Conservation (phyloP, 64 coral and sea anemone genomes). For the Dendrophyllia cribrosa region DNA sequence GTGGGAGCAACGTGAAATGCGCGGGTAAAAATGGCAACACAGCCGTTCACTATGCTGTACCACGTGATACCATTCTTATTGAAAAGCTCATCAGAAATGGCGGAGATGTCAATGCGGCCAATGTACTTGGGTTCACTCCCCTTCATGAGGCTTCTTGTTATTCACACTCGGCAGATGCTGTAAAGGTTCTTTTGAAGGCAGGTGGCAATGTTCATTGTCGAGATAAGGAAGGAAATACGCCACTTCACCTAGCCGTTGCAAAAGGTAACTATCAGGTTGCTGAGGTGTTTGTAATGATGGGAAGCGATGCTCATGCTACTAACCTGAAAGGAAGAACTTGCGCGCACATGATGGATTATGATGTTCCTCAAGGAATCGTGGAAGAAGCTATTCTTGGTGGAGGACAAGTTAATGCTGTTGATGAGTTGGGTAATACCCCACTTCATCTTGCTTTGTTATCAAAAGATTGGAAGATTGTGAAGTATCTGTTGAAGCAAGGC, state of each 20-base stretch:
- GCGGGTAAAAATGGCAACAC: constrained; percentile 42
- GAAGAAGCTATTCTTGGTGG: not conserved
- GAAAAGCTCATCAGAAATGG: not conserved
- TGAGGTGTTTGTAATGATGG: not conserved
- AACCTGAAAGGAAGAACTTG: not conserved
- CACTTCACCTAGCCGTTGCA: constrained; percentile 33
- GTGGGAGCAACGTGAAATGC: not conserved
- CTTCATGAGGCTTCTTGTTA: too few relatives aligned
- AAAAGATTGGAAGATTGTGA: not conserved
- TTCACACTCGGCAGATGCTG: too few relatives aligned
- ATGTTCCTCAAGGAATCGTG: not conserved
- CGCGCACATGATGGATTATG: not conserved
- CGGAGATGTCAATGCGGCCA: not conserved
- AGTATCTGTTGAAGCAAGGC: not conserved
- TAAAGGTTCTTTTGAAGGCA: not conserved
- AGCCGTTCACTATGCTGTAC: constrained; percentile 38
- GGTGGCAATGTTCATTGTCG: constrained; percentile 39
- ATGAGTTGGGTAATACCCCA: not conserved
- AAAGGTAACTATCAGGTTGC: not conserved
- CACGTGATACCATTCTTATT: not conserved
- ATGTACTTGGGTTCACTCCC: not conserved
- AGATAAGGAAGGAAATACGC: constrained; percentile 38
- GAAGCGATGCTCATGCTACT: constrained; percentile 38
- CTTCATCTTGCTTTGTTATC: not conserved
- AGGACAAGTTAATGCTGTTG: not conserved